Evolutionary conservation across 2,888 invertebrate species (phyloP), one percentile per base, ranked within the genome.

Genomic region (Hyppa rectilinea): DNA sequence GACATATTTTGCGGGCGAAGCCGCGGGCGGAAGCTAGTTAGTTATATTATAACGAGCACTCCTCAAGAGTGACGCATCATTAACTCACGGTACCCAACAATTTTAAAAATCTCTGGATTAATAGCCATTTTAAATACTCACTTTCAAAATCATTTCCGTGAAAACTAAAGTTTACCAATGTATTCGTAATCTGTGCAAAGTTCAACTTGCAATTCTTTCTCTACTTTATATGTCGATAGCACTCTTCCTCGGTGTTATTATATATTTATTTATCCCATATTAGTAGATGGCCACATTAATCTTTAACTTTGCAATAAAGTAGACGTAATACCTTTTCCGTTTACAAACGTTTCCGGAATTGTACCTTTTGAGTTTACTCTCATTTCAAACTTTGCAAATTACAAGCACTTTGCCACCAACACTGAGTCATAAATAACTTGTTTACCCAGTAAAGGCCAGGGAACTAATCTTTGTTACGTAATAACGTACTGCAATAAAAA

Each of bases 321-420:
- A 29, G 3, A 36, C n/a, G 53, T 6, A 23, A 26, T 26, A 59
- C 17, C 10, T 58, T 58, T 62, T 20, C n/a, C n/a, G n/a, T n/a
- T n/a, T n/a, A n/a, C n/a, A n/a, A n/a, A n/a, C n/a, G n/a, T n/a
- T n/a, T n/a, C 43, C 20, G 7, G 20, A 40, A 34, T 9, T 23
- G 31, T n/a, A 26, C 4, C 5, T 10, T 26, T 63, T 26, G 34
- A 26, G 9, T 26, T 26, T 10, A 14, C n/a, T 26, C 26, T n/a
- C 9, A 62, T 34, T 45, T 45, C n/a, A n/a, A 63, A 60, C 63
- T 64, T 34, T 34, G 58, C 23, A 23, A 4, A 26, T 64, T 34
- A 20, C 31, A 43, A 23, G 31, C 43, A 64, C 20, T 34, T 43
- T 43, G 31, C 62, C 23, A 12, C 4, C 60, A 40, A 40, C 12